Evolutionary conservation across 92 coral and sea anemone genomes (phyloP).

Genomic region (Phymanthus crucifer): DNA sequence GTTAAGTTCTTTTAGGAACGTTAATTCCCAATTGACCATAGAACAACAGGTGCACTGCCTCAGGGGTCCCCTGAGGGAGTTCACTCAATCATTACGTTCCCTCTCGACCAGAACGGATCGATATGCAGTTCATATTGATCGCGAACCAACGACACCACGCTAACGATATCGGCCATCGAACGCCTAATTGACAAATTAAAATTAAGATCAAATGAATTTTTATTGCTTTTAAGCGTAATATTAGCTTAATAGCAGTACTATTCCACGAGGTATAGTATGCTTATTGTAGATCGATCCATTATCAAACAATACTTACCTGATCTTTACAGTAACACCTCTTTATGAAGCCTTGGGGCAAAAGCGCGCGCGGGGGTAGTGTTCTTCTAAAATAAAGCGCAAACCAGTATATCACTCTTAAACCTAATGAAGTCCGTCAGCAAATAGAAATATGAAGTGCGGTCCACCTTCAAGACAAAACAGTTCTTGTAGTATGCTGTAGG

Average conservation of each 20-base stretch:
- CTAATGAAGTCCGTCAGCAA: not conserved
- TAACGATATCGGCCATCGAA: too few relatives aligned
- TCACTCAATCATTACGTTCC: not conserved
- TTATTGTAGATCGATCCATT: not conserved
- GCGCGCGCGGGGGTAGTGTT: not conserved
- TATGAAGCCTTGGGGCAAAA: too few relatives aligned
- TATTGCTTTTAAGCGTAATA: not conserved
- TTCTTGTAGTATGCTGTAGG: too few relatives aligned
- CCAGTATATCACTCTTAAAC: not conserved
- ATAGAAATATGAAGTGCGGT: not conserved
- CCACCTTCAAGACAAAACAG: too few relatives aligned
- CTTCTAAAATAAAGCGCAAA: not conserved
- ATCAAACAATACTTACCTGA: not conserved
- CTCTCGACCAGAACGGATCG: not conserved
- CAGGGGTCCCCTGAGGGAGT: not conserved
- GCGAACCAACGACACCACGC: too few relatives aligned
- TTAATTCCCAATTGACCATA: not conserved
- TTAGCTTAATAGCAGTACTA: not conserved
- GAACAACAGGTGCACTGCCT: not conserved
- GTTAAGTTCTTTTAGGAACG: not conserved
- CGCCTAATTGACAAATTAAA: constrained; percentile 1
- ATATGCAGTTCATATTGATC: too few relatives aligned
- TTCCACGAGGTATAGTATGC: not conserved
- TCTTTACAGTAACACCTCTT: not conserved
- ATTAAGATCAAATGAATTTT: not conserved